Conservation (phyloP, 2,797 vertebrate species). For the Gymnocypris eckloni region DNA sequence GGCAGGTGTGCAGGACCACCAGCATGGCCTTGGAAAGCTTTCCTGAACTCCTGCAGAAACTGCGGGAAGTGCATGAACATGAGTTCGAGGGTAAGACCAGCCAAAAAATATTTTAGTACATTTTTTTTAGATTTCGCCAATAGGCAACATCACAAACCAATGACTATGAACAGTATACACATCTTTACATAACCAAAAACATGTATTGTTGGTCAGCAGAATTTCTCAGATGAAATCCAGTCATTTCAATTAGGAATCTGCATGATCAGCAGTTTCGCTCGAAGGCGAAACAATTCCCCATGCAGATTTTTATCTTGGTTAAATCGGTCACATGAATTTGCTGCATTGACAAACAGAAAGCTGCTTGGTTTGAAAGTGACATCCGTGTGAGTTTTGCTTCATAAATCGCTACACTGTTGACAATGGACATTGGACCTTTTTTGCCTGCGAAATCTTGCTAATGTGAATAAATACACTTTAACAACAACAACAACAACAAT, state of each 20-base stretch:
- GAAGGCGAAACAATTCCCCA: not conserved
- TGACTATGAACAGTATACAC: not conserved
- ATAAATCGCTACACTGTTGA: not conserved
- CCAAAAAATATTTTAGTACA: not conserved
- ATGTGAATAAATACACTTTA: too few species aligned
- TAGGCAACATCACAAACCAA: not conserved
- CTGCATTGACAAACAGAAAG: not conserved
- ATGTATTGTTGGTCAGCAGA: not conserved
- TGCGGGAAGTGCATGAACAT: slow-evolving; percentile 89
- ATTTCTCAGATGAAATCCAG: not conserved
- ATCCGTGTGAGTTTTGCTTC: not conserved
- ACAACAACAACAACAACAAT: not conserved
- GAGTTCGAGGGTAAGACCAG: slow-evolving; percentile 80
- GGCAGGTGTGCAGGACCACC: slow-evolving; percentile 17
- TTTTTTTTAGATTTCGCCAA: not conserved
- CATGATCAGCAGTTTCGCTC: not conserved
- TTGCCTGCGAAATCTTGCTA: not conserved
- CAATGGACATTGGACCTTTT: not conserved
- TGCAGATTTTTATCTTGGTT: not conserved
- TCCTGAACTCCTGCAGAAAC: slow-evolving; percentile 83
- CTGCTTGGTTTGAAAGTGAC: not conserved
- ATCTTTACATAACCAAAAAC: not conserved
- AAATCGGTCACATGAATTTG: not conserved
- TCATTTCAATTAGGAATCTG: not conserved
- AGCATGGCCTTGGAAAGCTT: slow-evolving; percentile 82